Evolutionary conservation across 2,797 vertebrate species (phyloP).

Genomic region (Austrolebias charrua): DNA sequence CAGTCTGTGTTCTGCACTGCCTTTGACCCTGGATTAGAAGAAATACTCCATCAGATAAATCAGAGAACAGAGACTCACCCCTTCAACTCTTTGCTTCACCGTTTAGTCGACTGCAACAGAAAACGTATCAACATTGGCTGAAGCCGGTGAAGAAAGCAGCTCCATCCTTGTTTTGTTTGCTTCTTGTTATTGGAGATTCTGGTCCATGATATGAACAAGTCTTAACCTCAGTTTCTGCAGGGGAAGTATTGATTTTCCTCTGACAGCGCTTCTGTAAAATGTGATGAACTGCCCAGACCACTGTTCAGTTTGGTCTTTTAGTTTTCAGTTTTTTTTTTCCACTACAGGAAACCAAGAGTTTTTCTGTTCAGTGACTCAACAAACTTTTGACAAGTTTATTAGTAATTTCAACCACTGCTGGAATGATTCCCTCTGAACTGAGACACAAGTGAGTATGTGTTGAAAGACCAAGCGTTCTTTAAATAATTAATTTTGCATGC

Average conservation of each 20-base stretch:
- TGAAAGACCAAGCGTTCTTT: too few relatives aligned
- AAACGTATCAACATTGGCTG: not conserved
- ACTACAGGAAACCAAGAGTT: too few relatives aligned
- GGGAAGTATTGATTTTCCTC: constrained; percentile 20
- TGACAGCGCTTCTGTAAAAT: not conserved
- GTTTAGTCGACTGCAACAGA: constrained; percentile 2
- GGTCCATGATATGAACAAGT: constrained; percentile 32
- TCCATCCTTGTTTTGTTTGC: not conserved
- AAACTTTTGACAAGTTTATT: too few relatives aligned
- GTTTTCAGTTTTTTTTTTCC: too few relatives aligned
- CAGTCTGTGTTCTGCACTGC: not conserved
- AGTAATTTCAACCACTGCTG: too few relatives aligned
- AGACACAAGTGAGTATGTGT: too few relatives aligned
- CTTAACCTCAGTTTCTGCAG: constrained; percentile 7
- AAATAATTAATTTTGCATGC: too few relatives aligned
- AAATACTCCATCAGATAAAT: constrained; percentile 15
- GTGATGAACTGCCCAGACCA: not conserved
- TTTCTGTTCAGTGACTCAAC: too few relatives aligned
- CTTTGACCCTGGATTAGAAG: constrained; percentile 6
- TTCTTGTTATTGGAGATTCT: constrained; percentile 41
- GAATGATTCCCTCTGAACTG: too few relatives aligned
- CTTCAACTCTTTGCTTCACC: not conserved
- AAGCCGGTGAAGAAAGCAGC: constrained; percentile 5
- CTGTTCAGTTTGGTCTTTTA: not conserved
- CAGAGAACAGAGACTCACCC: not conserved